phyloP scores from a whole-genome alignment of 2,113 vertebrate genomes.

The Coregonus clupeaformis region DNA sequence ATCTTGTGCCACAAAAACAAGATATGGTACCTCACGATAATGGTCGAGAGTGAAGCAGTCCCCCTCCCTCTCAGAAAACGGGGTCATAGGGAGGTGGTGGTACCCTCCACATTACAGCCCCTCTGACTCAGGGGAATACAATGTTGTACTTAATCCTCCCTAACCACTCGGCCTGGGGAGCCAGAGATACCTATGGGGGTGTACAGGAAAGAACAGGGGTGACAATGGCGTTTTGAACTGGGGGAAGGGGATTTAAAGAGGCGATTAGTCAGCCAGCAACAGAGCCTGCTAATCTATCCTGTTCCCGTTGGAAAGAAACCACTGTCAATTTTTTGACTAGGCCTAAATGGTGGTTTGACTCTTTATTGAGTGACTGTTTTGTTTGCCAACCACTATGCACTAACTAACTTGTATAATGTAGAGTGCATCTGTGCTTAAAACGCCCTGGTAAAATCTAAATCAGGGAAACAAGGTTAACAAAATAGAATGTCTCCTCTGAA shows the following conservation, averaged over 20 bases:
- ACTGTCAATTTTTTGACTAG: not conserved
- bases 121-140: slow-evolving; percentile 62
- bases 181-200: slow-evolving; percentile 41
- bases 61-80: slow-evolving; percentile 23
- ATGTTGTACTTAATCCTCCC: slow-evolving; percentile 63
- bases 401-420: too few species aligned
- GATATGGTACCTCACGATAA: not conserved
- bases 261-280: slow-evolving; percentile 36
- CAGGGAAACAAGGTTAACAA: too few species aligned
- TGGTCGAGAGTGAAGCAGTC: not conserved
- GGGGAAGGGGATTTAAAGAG: slow-evolving; percentile 49
- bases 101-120: slow-evolving; percentile 26
- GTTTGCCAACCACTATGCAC: too few species aligned
- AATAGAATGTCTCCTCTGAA: too few species aligned
- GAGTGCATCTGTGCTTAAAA: too few species aligned
- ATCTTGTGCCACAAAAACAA: slow-evolving; percentile 2
- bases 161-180: slow-evolving; percentile 44
- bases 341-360: not conserved
- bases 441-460: too few species aligned
- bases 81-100: slow-evolving; percentile 19
- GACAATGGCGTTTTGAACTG: slow-evolving; percentile 52
- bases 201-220: slow-evolving; percentile 36
- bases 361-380: too few species aligned
- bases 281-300: slow-evolving; percentile 11
- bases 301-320: not conserved